Conservation (phyloP, 2,888 invertebrate genomes). For the Heliconius erato region DNA sequence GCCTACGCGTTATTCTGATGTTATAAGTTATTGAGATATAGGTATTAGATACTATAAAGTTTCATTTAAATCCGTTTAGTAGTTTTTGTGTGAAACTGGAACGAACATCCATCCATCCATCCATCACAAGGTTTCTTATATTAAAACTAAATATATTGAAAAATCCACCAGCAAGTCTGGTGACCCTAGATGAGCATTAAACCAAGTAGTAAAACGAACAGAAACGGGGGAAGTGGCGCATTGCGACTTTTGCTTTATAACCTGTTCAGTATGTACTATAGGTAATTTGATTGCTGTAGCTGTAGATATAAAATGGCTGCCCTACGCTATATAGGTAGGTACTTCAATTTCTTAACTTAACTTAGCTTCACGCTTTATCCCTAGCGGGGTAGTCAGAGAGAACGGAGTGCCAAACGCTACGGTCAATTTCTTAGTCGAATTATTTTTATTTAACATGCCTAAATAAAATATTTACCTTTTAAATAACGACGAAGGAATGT, state of each 20-base stretch:
- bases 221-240: constrained; percentile 45
- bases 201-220: constrained; percentile 44
- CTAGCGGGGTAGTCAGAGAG: no score
- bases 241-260: constrained; percentile 42
- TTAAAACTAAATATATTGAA: not conserved
- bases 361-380: no score
- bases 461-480: not conserved
- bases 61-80: no score
- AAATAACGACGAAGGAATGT: not conserved
- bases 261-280: constrained; percentile 20
- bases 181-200: constrained; percentile 34
- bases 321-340: not conserved
- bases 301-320: not conserved
- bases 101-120: no score
- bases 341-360: not conserved
- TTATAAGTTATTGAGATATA: no score
- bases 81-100: no score
- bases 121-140: not conserved
- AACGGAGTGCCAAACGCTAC: no score
- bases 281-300: constrained; percentile 24
- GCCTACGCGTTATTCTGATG: no score
- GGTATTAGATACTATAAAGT: no score
- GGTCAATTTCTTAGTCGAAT: not conserved
- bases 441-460: not conserved
- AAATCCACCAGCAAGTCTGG: not conserved